Base-by-base conservation (phyloP, 1,140 invertebrate genomes). In the Drosophila pseudoananassae region DNA sequence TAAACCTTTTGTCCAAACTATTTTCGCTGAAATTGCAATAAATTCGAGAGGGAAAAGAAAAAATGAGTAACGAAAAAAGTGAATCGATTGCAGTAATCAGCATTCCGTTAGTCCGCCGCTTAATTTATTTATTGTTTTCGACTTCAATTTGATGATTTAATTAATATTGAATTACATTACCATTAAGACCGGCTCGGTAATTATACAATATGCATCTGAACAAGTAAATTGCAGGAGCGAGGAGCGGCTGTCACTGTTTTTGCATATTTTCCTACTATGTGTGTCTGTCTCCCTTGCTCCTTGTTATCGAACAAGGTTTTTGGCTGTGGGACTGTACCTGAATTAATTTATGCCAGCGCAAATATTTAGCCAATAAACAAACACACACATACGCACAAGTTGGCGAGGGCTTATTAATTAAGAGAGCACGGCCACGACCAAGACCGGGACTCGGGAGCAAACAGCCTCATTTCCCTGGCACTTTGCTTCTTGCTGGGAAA, bases 111-210 rank as follows among this genome's bases (percentile, higher is more conserved):
- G 57, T 59, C 63, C 53, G 59, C 56, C 55, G 52, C 63, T 87
- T 81, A 85, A 85, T 85, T 85, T 82, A 85, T 87, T 78, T 85
- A 85, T 85, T 82, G 69, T 88, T 79, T 49, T 66, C 74, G 65
- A 78, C 40, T 87, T 83, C 75, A 87, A 87, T 82, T 88, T 82
- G 83, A 87, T 87, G 78, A 78, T 87, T 87, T 82, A 88, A 87
- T 87, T 87, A 78, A 87, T 87, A 87, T 87, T 87, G 71, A 87
- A 87, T 87, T 87, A 78, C 82, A 88, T 46, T 50, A 15, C 63
- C 63, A 69, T 69, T 69, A 69, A 69, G 23, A 49, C 14, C 47
- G 17, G 31, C 46, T 38, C 59, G 53, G 52, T 75, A 87, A 85
- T 85, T 87, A 87, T 87, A 85, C 81, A 85, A 87, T 78, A 78